A percentile compares a stretch with the other conserved stretches of the same genome.
phyloP scores from a whole-genome alignment of 2,113 vertebrate genomes.

The Cyanoderma ruficeps region DNA sequence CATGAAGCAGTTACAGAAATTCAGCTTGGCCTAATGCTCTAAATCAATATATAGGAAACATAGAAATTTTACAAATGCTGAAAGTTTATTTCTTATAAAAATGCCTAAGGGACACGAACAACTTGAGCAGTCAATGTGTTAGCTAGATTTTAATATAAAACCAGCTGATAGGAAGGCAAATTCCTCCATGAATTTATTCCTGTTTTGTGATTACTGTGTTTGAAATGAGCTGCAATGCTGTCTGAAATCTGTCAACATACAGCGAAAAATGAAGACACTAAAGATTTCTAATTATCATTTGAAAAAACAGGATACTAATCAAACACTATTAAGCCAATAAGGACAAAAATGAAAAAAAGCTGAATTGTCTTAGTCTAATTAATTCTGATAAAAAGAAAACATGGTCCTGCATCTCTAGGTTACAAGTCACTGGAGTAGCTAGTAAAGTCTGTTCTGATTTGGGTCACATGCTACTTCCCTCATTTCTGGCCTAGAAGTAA shows the following conservation, averaged over 20 bases:
- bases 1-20: conserved; percentile 31
- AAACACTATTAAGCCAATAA: not conserved
- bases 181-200: conserved; percentile 27
- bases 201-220: conserved; percentile 10
- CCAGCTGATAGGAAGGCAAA: conserved; percentile 1
- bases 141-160: conserved; percentile 43
- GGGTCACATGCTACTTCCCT: not conserved
- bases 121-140: not conserved
- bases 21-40: conserved; percentile 11
- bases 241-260: conserved; percentile 17
- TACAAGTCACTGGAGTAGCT: not conserved
- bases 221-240: not conserved
- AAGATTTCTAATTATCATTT: not conserved
- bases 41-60: conserved; percentile 47
- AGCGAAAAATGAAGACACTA: not conserved
- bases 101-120: not conserved
- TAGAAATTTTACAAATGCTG: conserved; percentile 46
- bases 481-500: not conserved
- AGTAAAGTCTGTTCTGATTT: not conserved
- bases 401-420: not conserved
- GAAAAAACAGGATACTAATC: not conserved
- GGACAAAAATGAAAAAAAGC: not conserved
- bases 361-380: not conserved
- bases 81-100: conserved; percentile 47
- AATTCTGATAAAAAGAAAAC: not conserved